Percentiles rank a stretch among this genome's conserved stretches.
These are phyloP conservation scores for Corythucha ciliata DNA, from an alignment of 2,888 invertebrate genomes.

Conservation along the genomic window DNA sequence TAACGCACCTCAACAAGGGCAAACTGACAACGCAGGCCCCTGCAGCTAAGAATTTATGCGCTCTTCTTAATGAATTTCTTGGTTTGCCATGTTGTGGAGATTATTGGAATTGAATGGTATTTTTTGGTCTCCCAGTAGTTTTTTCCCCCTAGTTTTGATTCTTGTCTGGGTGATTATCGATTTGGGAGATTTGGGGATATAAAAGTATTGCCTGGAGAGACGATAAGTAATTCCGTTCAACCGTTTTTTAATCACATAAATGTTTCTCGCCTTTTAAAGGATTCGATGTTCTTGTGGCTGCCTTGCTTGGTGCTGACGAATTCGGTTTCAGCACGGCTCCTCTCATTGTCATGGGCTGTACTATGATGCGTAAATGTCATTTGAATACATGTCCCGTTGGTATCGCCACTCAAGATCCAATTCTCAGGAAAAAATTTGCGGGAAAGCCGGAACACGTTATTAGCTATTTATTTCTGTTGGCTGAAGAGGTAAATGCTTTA, in stretches of 20 bases:
- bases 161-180: too few relatives aligned
- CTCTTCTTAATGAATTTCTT: too few relatives aligned
- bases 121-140: too few relatives aligned
- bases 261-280: conserved; percentile 43
- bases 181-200: too few relatives aligned
- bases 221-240: conserved; percentile 1
- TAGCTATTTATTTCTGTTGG: conserved; percentile 94
- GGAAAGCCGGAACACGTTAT: conserved; percentile 97
- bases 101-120: too few relatives aligned
- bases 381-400: conserved; percentile 98
- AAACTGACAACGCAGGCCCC: too few relatives aligned
- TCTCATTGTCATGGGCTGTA: conserved; percentile 93
- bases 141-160: too few relatives aligned
- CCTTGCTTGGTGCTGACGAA: conserved; percentile 93
- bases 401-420: conserved; percentile 96
- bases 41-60: too few relatives aligned
- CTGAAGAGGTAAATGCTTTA: conserved; percentile 70
- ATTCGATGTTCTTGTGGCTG: conserved; percentile 93
- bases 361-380: conserved; percentile 99
- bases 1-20: too few relatives aligned
- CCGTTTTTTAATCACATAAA: neutral
- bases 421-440: conserved; percentile 87
- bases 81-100: too few relatives aligned
- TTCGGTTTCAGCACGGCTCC: conserved; percentile 98
- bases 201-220: too few relatives aligned